Base-by-base conservation (phyloP, 1,140 invertebrate genomes). In the Propsilocerus akamusi region DNA sequence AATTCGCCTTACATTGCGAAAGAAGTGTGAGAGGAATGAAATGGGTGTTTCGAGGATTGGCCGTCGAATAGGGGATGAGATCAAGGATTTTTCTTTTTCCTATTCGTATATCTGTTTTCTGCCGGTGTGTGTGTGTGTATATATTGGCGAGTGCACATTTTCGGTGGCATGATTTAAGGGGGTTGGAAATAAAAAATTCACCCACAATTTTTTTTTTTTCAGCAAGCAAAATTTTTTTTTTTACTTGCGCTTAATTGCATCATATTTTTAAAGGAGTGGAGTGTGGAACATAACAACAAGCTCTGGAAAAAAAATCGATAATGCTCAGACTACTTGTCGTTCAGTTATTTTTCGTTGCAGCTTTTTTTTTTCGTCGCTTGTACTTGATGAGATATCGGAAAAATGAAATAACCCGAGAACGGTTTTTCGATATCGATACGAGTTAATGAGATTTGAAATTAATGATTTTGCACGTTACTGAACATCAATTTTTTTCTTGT, bases 231-330 rank as follows among this genome's bases (percentile, higher is more conserved):
- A 10, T 17, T 20, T 17, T 17, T 17, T 17, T 17, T 17, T 41
- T 41, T 41, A 17, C 34, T 41, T 41, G 34, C 34, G 22, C 34
- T 41, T 41, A 41, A 41, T 41, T 41, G 34, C 34, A 41, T 41
- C 34, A 41, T 41, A 41, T 41, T 41, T 41, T 41, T 41, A 17
- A 41, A 17, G 34, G 14, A 17, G 12, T n/a, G n/a, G n/a, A n/a
- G n/a, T n/a, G n/a, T n/a, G n/a, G n/a, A n/a, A n/a, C n/a, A n/a
- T n/a, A n/a, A n/a, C n/a, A n/a, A n/a, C n/a, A n/a, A n/a, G n/a
- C n/a, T n/a, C n/a, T n/a, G n/a, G 34, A 17, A 41, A 41, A 37
- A 37, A 41, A 41, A 41, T 41, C 34, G n/a, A 41, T 41, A 41
- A 41, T 41, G 34, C 17, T 41, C 34, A 41, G 34, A 41, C 34